Evolutionary conservation across 2,113 vertebrate species (phyloP).

Genomic region (Taurulus bubalis): DNA sequence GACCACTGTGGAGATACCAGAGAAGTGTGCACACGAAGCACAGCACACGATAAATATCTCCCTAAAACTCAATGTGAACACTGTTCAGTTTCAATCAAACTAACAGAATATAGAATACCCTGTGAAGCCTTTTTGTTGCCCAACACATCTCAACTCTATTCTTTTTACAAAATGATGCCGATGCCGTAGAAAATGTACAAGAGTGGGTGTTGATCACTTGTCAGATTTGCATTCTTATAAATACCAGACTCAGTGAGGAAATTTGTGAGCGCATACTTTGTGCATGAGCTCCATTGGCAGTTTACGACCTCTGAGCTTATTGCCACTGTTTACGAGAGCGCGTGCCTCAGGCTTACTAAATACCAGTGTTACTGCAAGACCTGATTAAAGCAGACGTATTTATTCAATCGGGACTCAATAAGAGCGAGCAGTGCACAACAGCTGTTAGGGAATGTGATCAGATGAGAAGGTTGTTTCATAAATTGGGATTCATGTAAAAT

Average conservation of each 20-base stretch:
- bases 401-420: constrained; percentile 44
- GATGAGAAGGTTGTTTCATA: constrained; percentile 41
- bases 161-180: background rate
- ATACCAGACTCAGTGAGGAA: background rate
- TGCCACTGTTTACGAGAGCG: background rate
- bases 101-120: background rate
- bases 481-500: constrained; percentile 32
- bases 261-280: background rate
- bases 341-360: constrained; percentile 2
- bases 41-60: background rate
- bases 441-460: constrained; percentile 30
- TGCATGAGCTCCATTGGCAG: background rate
- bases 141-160: background rate
- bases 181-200: background rate
- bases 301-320: constrained; percentile 23
- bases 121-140: background rate
- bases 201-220: background rate
- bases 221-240: constrained; percentile 10
- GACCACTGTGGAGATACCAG: no score
- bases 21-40: no score
- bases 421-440: constrained; percentile 6
- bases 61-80: background rate
- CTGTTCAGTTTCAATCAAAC: background rate
- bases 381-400: constrained; percentile 43
- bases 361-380: constrained; percentile 14